These are phyloP conservation scores for Borostomias antarcticus DNA, from an alignment of 2,797 vertebrate species.

Conservation along the genomic window DNA sequence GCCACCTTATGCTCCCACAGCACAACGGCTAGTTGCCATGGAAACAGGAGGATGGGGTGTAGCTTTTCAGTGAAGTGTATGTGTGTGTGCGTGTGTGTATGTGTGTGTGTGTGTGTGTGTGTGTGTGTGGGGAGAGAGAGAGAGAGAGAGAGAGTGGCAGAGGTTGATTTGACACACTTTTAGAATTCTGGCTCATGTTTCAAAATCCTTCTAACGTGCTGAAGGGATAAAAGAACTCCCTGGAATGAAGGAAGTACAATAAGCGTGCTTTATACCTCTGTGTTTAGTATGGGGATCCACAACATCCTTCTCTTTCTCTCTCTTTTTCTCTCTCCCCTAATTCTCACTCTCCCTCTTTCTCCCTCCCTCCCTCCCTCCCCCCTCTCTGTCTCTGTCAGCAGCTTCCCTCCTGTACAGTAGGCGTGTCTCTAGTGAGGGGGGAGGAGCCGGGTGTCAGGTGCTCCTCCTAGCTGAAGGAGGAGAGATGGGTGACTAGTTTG, in stretches of 20 bases:
- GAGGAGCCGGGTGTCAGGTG: slow-evolving; percentile 47
- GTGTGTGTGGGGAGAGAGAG: background rate
- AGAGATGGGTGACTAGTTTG: slow-evolving; percentile 67
- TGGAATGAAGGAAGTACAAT: background rate
- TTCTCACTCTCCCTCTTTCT: no score
- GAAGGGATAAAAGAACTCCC: background rate
- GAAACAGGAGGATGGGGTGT: slow-evolving; percentile 76
- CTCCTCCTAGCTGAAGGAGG: slow-evolving; percentile 59
- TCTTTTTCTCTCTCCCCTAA: no score
- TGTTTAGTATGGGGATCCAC: background rate
- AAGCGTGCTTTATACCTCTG: no score
- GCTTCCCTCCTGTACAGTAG: background rate
- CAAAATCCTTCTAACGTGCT: background rate
- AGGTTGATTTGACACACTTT: background rate
- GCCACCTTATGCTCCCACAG: slow-evolving; percentile 52
- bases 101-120: slow-evolving; percentile 33
- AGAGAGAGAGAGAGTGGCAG: background rate
- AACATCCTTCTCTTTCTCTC: no score
- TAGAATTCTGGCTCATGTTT: background rate
- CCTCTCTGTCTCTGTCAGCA: no score
- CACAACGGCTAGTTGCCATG: slow-evolving; percentile 77
- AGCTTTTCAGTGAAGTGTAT: slow-evolving; percentile 49
- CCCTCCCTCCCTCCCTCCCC: no score
- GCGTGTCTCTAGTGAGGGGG: no score
- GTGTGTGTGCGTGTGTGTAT: background rate